These are phyloP conservation scores for Rhingia rostrata DNA, from an alignment of 2,888 invertebrate species.

Conservation along the genomic window DNA sequence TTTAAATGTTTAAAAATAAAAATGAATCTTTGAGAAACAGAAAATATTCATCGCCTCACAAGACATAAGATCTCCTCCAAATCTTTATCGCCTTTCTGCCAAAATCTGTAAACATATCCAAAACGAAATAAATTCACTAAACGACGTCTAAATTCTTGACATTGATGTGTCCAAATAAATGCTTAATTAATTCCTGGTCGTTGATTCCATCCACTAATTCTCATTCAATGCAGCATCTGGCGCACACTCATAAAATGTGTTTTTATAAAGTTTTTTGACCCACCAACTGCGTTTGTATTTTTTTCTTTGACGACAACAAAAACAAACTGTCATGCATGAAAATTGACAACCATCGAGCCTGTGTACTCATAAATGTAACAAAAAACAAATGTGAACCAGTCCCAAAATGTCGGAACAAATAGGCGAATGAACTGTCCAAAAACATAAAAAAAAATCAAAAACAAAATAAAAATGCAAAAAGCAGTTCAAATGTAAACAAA, in stretches of 20 bases:
- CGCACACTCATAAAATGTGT: conserved; percentile 4
- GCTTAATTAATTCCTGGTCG: conserved; percentile 22
- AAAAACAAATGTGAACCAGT: conserved; percentile 1
- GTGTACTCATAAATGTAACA: not conserved
- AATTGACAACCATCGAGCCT: not conserved
- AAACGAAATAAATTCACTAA: not conserved
- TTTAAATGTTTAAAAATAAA: too few species aligned
- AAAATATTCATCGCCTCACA: not conserved
- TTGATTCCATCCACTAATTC: conserved; percentile 1
- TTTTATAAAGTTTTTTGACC: conserved; percentile 12
- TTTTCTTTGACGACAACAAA: not conserved
- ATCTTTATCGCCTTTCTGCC: not conserved
- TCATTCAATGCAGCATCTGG: conserved; percentile 13
- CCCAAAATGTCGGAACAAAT: not conserved
- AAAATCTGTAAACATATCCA: not conserved
- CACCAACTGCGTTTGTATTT: conserved; percentile 5
- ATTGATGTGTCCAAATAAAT: conserved; percentile 26
- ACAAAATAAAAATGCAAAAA: not conserved
- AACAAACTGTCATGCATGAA: conserved; percentile 18
- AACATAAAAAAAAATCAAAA: not conserved
- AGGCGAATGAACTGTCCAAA: not conserved
- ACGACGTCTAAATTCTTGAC: conserved; percentile 4
- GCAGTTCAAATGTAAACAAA: conserved; percentile 23
- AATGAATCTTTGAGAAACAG: too few species aligned
- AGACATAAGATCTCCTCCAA: not conserved